phyloP scores from a whole-genome alignment of 2,888 invertebrate species.

The Aleiodes leptofemur region DNA sequence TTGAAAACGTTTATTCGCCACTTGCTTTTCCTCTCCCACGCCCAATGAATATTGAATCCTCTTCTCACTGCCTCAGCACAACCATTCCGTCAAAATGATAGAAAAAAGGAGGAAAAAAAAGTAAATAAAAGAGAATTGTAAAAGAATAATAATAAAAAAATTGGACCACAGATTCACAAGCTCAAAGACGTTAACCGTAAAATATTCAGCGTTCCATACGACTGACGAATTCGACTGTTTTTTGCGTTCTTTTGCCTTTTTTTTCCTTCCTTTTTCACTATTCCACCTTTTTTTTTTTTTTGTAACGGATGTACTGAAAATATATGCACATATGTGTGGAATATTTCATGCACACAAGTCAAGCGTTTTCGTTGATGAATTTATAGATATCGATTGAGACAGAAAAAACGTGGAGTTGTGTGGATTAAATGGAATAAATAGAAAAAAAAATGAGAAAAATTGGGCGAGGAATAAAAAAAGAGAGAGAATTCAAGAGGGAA shows the following conservation, averaged over 20 bases:
- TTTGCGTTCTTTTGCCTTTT: background rate
- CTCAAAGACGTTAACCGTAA: conserved; percentile 15
- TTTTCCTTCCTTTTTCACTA: no score
- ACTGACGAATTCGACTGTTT: conserved; percentile 11
- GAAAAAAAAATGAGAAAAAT: no score
- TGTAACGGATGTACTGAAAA: conserved; percentile 6
- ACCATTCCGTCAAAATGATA: background rate
- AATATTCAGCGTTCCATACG: conserved; percentile 3
- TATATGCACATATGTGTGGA: conserved; percentile 10
- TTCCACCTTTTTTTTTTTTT: no score
- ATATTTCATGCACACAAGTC: background rate
- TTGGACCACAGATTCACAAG: conserved; percentile 1
- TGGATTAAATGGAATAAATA: no score
- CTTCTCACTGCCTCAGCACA: background rate
- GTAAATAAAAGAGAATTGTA: background rate
- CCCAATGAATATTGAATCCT: conserved; percentile 29
- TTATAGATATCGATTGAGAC: background rate
- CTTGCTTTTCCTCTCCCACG: background rate
- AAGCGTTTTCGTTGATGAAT: conserved; percentile 7
- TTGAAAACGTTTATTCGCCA: background rate
- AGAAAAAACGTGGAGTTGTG: background rate
- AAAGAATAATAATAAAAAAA: conserved; percentile 6
- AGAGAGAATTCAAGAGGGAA: no score
- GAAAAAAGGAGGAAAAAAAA: no score
- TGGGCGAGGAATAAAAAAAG: no score